A percentile compares a stretch with the other conserved stretches of the same genome.
Conservation (phyloP, 2,888 invertebrate genomes). For the Ophioninae sp. region DNA sequence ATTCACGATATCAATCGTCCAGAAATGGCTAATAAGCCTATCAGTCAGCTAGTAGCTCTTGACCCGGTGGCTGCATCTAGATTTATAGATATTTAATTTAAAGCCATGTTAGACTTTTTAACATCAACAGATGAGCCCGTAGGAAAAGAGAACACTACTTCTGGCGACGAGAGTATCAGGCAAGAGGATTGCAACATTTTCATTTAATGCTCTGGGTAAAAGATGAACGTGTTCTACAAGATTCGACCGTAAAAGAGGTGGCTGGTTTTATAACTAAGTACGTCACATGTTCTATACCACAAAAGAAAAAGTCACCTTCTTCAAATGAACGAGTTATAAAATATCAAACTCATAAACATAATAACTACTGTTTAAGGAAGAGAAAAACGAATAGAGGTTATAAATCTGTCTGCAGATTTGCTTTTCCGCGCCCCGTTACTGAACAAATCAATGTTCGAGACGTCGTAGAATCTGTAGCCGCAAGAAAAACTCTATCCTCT, state of each 20-base stretch:
- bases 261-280: conserved; percentile 65
- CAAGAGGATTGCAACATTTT: conserved; percentile 65
- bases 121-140: conserved; percentile 65
- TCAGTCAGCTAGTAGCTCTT: conserved; percentile 69
- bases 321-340: conserved; percentile 52
- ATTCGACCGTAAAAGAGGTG: conserved; percentile 65
- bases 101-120: conserved; percentile 71
- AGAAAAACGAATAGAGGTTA: conserved; percentile 28
- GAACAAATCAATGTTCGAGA: conserved; percentile 64
- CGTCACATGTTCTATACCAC: conserved; percentile 64
- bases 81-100: conserved; percentile 73
- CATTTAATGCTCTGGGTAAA: conserved; percentile 45
- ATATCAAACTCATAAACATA: conserved; percentile 41
- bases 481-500: conserved; percentile 64
- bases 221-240: conserved; percentile 65
- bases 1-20: conserved; percentile 67
- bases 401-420: conserved; percentile 64
- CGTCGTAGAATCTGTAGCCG: conserved; percentile 68
- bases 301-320: conserved; percentile 60
- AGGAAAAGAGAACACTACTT: conserved; percentile 65
- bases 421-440: conserved; percentile 66
- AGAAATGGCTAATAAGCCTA: conserved; percentile 51
- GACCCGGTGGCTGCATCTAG: conserved; percentile 73
- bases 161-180: conserved; percentile 66
- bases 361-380: conserved; percentile 2